These are phyloP conservation scores for Stratiomys singularior DNA, from an alignment of 2,888 invertebrate genomes.

Conservation along the genomic window DNA sequence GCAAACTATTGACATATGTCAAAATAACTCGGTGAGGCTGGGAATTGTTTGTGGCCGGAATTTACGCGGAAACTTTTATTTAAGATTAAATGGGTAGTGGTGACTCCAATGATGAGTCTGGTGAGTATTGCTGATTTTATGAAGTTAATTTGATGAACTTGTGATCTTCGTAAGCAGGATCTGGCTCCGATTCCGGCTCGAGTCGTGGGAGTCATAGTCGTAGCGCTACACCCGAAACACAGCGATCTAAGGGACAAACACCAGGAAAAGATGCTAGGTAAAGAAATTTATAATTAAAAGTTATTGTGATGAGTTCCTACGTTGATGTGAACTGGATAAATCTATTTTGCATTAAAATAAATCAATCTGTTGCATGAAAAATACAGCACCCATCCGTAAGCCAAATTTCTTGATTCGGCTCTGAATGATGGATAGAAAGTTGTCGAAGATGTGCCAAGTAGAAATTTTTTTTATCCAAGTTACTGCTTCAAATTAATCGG, in stretches of 20 bases:
- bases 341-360: too few species aligned
- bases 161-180: slow-evolving; percentile 16
- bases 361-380: too few species aligned
- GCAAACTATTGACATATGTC: background rate
- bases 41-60: background rate
- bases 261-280: slow-evolving; percentile 55
- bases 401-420: too few species aligned
- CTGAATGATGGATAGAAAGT: too few species aligned
- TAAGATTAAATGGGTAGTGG: slow-evolving; percentile 15
- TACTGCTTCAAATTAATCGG: too few species aligned
- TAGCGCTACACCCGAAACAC: slow-evolving; percentile 59
- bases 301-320: too few species aligned
- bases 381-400: too few species aligned
- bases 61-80: slow-evolving; percentile 5
- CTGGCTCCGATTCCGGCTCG: slow-evolving; percentile 60
- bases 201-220: slow-evolving; percentile 57
- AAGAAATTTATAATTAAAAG: too few species aligned
- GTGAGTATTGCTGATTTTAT: slow-evolving; percentile 4
- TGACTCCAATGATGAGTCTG: slow-evolving; percentile 20
- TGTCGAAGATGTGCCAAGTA: too few species aligned
- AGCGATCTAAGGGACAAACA: slow-evolving; percentile 55
- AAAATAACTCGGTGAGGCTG: background rate
- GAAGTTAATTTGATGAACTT: background rate
- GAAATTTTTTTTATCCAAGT: too few species aligned
- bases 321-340: too few species aligned